phyloP scores from a whole-genome alignment of 2,113 vertebrate genomes.

The Pan troglodytes region DNA sequence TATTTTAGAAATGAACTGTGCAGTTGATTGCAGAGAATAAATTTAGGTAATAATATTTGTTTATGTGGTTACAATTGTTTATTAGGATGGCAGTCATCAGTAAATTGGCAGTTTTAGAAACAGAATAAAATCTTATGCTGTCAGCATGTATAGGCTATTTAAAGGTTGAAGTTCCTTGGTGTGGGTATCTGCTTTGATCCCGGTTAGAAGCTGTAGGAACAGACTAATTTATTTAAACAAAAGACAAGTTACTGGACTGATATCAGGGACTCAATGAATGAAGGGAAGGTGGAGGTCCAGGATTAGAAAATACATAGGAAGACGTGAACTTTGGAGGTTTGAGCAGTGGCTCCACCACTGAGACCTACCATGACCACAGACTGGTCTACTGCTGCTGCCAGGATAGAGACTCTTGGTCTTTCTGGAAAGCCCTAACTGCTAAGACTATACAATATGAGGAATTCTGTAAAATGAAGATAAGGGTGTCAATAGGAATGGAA shows the following conservation, averaged over 20 bases:
- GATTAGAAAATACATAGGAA: background rate
- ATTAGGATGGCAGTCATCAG: background rate
- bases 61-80: background rate
- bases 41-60: background rate
- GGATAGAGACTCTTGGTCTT: background rate
- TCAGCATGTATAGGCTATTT: background rate
- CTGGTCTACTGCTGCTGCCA: background rate
- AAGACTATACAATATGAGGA: background rate
- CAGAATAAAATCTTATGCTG: background rate
- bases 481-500: background rate
- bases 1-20: conserved; percentile 1
- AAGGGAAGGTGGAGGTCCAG: background rate
- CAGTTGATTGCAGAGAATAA: background rate
- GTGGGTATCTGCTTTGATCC: background rate
- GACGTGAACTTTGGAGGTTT: background rate
- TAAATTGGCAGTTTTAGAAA: background rate
- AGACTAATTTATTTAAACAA: background rate
- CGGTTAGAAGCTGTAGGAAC: background rate
- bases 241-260: background rate
- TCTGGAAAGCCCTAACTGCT: background rate
- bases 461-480: background rate
- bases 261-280: background rate
- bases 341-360: no score
- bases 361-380: background rate
- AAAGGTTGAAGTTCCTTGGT: background rate